Evolutionary conservation across 1,140 invertebrate species (phyloP).

Genomic region (Polypedilum vanderplanki): DNA sequence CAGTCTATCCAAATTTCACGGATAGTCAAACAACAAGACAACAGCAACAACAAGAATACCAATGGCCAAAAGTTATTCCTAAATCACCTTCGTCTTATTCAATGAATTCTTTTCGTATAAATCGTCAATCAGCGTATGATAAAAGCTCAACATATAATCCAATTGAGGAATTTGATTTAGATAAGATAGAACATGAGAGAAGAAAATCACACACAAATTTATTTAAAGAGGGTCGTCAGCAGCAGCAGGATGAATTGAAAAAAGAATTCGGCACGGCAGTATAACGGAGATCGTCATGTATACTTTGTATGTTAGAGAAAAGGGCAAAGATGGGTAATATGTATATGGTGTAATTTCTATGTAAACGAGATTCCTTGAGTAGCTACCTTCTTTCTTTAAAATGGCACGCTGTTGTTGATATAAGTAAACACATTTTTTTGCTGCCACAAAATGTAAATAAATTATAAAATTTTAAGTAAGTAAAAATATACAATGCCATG

Average conservation of each 20-base stretch:
- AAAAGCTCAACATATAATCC: slow-evolving; percentile 23
- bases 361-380: no score
- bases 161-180: slow-evolving; percentile 39
- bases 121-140: slow-evolving; percentile 20
- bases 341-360: no score
- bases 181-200: slow-evolving; percentile 40
- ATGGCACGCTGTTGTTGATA: no score
- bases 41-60: slow-evolving; percentile 33
- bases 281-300: not conserved
- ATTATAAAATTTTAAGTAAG: no score
- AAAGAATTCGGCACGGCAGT: slow-evolving; percentile 7
- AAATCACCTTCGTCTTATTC: slow-evolving; percentile 40
- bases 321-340: no score
- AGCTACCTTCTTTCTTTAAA: no score
- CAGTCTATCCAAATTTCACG: not conserved
- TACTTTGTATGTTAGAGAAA: no score
- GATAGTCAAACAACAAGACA: not conserved
- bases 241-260: not conserved
- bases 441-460: no score
- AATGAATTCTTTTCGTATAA: slow-evolving; percentile 22
- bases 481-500: no score
- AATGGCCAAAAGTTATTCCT: slow-evolving; percentile 42
- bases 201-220: slow-evolving; percentile 42
- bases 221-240: slow-evolving; percentile 33
- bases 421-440: no score